These are phyloP conservation scores for Tetanocera ferruginea DNA, from an alignment of 2,888 invertebrate genomes.

Conservation along the genomic window DNA sequence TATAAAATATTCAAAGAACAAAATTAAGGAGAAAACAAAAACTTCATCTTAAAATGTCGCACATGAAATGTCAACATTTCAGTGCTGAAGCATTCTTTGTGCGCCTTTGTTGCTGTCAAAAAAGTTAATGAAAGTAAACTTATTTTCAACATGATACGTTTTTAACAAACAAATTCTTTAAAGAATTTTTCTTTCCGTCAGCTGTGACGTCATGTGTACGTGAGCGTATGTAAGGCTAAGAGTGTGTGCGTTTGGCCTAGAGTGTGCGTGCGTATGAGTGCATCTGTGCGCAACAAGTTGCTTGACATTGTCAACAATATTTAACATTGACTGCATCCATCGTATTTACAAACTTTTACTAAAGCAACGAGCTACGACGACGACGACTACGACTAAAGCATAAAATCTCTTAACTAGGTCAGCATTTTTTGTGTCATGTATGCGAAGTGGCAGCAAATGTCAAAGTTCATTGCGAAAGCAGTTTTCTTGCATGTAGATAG, in stretches of 20 bases:
- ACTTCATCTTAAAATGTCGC: too few relatives aligned
- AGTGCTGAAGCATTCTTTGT: too few relatives aligned
- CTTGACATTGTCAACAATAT: conserved; percentile 1
- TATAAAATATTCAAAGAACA: too few relatives aligned
- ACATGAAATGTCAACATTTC: too few relatives aligned
- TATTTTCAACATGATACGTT: too few relatives aligned
- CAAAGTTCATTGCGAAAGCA: conserved; percentile 4
- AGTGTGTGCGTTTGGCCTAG: not conserved
- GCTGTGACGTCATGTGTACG: too few relatives aligned
- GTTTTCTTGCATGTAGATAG: not conserved
- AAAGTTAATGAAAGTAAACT: too few relatives aligned
- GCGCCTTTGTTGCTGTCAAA: too few relatives aligned
- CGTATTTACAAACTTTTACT: not conserved
- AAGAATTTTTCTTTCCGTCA: too few relatives aligned
- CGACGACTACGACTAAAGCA: not conserved
- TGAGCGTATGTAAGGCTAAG: not conserved
- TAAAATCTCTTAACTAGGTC: conserved; percentile 7
- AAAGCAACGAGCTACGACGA: not conserved
- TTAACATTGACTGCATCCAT: not conserved
- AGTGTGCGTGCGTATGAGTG: not conserved
- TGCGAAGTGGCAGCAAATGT: conserved; percentile 6
- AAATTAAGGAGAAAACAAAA: too few relatives aligned
- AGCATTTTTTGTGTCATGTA: not conserved
- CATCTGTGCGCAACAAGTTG: conserved; percentile 17
- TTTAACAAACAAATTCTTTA: too few relatives aligned